Conservation (phyloP, 2,797 vertebrate genomes). For the Eulemur coronatus region DNA sequence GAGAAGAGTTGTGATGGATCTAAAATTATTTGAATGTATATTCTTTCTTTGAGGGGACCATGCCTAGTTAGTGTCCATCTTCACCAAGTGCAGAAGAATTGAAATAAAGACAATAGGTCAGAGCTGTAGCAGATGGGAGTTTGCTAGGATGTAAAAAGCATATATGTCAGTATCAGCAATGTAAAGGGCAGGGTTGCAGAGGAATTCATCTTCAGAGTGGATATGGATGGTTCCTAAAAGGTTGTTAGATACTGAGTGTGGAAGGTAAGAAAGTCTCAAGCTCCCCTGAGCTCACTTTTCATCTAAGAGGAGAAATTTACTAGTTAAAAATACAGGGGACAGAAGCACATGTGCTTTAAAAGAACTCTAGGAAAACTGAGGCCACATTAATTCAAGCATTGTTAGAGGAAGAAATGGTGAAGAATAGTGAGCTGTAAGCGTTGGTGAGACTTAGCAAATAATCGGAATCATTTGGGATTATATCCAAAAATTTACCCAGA, state of each 20-base stretch:
- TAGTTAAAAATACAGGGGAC: neutral
- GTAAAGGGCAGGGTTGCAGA: neutral
- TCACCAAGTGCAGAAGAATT: neutral
- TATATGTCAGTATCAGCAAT: neutral
- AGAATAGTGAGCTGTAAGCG: neutral
- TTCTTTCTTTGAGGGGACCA: neutral
- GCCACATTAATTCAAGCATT: neutral
- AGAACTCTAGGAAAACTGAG: neutral
- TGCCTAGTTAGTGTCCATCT: neutral
- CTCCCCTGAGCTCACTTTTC: neutral
- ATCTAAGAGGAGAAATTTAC: neutral
- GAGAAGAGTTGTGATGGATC: neutral
- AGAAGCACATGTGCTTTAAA: neutral
- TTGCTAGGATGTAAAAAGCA: neutral
- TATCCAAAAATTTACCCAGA: neutral
- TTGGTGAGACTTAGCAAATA: neutral
- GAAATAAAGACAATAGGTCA: neutral
- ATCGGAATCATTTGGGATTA: neutral
- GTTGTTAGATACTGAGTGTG: neutral
- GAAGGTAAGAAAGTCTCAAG: neutral
- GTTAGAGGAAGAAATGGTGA: neutral
- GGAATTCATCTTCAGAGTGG: neutral
- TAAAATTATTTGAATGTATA: slow-evolving; percentile 31
- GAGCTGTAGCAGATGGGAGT: neutral
- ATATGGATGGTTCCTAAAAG: neutral